Conservation (phyloP, 2,888 invertebrate species). For the Plusia festucae region DNA sequence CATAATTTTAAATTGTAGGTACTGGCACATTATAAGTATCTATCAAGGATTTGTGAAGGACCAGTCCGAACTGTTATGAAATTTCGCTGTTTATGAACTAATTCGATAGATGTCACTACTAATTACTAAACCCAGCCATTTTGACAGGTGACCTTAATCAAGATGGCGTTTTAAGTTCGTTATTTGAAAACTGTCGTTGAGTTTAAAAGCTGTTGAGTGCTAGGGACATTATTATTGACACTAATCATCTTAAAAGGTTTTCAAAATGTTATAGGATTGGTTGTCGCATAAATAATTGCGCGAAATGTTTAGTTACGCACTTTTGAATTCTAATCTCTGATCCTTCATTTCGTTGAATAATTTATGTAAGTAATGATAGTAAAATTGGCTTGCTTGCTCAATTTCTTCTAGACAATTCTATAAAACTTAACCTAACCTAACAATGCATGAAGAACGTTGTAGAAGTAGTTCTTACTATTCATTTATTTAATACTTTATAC, state of each 20-base stretch:
- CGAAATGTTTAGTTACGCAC: conserved; percentile 8
- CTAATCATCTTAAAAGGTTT: conserved; percentile 79
- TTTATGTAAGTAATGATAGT: too few species aligned
- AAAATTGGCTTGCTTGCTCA: too few species aligned
- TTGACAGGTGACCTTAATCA: conserved; percentile 66
- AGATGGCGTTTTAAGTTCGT: conserved; percentile 75
- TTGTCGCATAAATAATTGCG: conserved; percentile 54
- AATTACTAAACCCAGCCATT: conserved; percentile 60
- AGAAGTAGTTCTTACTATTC: too few species aligned
- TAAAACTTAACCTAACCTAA: too few species aligned
- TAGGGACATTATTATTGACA: conserved; percentile 69
- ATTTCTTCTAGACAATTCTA: too few species aligned
- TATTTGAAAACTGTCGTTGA: conserved; percentile 67
- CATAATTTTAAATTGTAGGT: too few species aligned
- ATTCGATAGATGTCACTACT: conserved; percentile 50
- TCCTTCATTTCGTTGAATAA: too few species aligned
- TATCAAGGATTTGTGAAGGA: background rate
- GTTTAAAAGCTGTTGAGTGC: conserved; percentile 72
- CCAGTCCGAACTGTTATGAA: background rate
- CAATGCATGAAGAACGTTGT: too few species aligned
- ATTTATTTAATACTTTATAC: too few species aligned
- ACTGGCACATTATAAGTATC: too few species aligned
- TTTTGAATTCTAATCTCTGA: too few species aligned
- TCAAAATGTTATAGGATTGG: conserved; percentile 73
- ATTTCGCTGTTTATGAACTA: conserved; percentile 37